Evolutionary conservation across 2,113 vertebrate genomes (phyloP).

Genomic region (Sarotherodon lohbergeri): DNA sequence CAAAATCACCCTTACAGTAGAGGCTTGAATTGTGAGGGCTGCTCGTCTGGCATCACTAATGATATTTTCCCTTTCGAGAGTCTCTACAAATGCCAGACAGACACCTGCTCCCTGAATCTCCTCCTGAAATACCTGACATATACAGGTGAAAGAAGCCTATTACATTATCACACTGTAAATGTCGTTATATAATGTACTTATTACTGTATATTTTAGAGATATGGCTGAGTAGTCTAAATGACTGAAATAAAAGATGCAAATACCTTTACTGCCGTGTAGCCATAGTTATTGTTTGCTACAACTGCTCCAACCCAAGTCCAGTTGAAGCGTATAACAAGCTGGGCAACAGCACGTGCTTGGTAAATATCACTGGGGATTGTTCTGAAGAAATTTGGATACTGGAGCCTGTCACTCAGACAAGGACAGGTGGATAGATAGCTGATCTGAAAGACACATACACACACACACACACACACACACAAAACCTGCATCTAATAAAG

Average conservation of each 20-base stretch:
- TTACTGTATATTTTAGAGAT: neutral
- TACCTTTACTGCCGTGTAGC: constrained; percentile 55
- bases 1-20: constrained; percentile 62
- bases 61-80: constrained; percentile 38
- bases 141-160: neutral
- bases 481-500: neutral
- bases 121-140: constrained; percentile 52
- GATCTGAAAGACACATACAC: constrained; percentile 45
- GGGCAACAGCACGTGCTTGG: constrained; percentile 66
- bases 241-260: neutral
- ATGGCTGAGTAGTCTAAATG: neutral
- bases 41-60: constrained; percentile 37
- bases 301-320: constrained; percentile 74
- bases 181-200: neutral
- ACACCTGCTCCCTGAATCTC: constrained; percentile 40
- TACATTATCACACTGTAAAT: neutral
- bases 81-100: constrained; percentile 66
- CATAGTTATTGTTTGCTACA: constrained; percentile 65
- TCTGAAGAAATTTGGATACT: constrained; percentile 69
- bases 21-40: constrained; percentile 48
- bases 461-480: neutral
- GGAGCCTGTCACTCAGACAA: constrained; percentile 65
- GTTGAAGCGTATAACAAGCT: constrained; percentile 53
- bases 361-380: constrained; percentile 72
- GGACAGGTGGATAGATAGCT: constrained; percentile 72